phyloP scores from a whole-genome alignment of 1,140 invertebrate species.

The Leptopilina boulardi region DNA sequence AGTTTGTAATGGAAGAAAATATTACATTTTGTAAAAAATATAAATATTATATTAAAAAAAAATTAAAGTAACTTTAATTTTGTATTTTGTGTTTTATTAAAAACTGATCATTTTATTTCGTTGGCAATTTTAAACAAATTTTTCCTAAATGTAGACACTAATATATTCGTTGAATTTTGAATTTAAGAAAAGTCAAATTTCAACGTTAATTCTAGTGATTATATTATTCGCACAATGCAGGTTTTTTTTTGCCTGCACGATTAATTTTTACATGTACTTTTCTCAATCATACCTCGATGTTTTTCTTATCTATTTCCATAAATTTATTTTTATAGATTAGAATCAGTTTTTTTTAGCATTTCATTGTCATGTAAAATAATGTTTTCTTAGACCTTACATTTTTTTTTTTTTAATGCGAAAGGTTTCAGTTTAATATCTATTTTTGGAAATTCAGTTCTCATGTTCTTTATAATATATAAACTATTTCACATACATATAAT shows the following conservation, averaged over 20 bases:
- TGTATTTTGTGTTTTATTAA: too few species aligned
- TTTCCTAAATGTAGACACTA: not conserved
- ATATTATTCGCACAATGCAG: not conserved
- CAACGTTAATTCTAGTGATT: not conserved
- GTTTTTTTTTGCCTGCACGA: not conserved
- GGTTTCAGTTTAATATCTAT: not conserved
- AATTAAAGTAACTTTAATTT: too few species aligned
- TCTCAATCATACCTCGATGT: conserved; percentile 16
- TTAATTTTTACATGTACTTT: not conserved
- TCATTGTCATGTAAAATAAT: conserved; percentile 3
- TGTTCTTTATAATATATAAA: not conserved
- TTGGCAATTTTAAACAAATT: too few species aligned
- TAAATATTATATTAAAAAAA: too few species aligned
- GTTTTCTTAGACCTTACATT: too few species aligned
- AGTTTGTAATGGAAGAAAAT: too few species aligned
- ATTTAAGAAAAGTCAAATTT: conserved; percentile 2
- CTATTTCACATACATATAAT: not conserved
- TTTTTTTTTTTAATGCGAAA: not conserved
- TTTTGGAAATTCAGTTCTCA: conserved; percentile 8
- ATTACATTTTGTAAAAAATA: too few species aligned
- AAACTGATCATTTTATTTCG: too few species aligned
- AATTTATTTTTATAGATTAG: not conserved
- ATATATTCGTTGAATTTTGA: not conserved
- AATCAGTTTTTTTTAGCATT: not conserved
- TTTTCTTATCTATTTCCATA: not conserved